Percentiles rank a stretch among this genome's conserved stretches.
Conservation (phyloP, 2,797 vertebrate genomes). For the Phalanger gymnotis region DNA sequence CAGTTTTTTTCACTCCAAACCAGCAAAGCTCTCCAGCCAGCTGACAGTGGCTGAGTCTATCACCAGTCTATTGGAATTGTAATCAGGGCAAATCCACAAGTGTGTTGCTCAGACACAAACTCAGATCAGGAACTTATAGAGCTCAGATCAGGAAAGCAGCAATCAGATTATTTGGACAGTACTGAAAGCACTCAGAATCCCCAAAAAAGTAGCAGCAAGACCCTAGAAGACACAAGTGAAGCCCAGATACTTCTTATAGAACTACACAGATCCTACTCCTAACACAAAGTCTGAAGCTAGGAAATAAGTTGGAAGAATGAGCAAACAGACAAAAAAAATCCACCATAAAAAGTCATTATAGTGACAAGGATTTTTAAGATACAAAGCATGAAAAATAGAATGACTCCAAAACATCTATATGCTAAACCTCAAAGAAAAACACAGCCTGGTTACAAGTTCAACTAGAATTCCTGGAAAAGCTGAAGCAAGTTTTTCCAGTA, state of each 20-base stretch:
- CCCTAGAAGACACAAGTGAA: background rate
- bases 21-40: background rate
- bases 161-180: background rate
- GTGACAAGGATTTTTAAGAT: background rate
- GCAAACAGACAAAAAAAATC: background rate
- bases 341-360: background rate
- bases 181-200: background rate
- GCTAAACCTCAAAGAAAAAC: background rate
- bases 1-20: background rate
- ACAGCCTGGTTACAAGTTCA: background rate
- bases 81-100: background rate
- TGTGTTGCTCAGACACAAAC: background rate
- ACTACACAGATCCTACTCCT: background rate
- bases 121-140: background rate
- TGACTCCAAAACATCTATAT: background rate
- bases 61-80: background rate
- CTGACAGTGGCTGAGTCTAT: background rate
- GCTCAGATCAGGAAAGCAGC: background rate
- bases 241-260: background rate
- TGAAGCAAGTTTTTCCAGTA: background rate
- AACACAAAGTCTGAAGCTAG: background rate
- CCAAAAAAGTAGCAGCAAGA: background rate
- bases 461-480: background rate
- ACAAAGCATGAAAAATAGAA: background rate
- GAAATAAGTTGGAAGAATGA: background rate